phyloP scores from a whole-genome alignment of 2,797 vertebrate genomes.

The Fratercula arctica region DNA sequence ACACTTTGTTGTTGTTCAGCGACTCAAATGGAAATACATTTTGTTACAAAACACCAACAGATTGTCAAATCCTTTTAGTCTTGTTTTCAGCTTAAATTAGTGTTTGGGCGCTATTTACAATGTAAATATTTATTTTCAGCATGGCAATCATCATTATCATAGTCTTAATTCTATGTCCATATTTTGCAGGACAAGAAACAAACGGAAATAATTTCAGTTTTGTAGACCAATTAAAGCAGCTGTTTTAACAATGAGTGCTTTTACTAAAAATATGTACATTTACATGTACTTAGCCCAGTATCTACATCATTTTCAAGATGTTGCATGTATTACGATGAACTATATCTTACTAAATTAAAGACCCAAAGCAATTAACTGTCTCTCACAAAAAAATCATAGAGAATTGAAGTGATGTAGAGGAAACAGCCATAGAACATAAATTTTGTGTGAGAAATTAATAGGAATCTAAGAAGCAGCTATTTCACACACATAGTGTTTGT shows the following conservation, averaged over 20 bases:
- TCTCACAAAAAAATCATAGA: not conserved
- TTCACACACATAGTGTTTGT: not conserved
- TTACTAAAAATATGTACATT: not conserved
- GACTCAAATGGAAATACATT: slow-evolving; percentile 6
- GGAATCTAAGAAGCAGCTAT: not conserved
- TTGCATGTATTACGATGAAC: not conserved
- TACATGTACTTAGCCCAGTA: not conserved
- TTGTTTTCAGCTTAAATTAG: slow-evolving; percentile 24
- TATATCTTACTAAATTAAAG: not conserved
- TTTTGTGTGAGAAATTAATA: not conserved
- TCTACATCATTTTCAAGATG: not conserved
- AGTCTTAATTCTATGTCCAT: not conserved
- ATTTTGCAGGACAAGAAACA: slow-evolving; percentile 2
- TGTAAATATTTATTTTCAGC: slow-evolving; percentile 50
- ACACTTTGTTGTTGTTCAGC: not conserved
- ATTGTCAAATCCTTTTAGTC: slow-evolving; percentile 10
- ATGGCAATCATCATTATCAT: not conserved
- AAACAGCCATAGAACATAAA: not conserved
- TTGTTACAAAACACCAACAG: slow-evolving; percentile 40
- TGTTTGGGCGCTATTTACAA: slow-evolving; percentile 16
- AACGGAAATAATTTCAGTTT: slow-evolving; percentile 21
- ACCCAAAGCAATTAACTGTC: not conserved
- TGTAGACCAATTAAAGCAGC: not conserved
- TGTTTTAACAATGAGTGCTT: slow-evolving; percentile 1
- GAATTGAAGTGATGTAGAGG: not conserved